Evolutionary conservation across 2,113 vertebrate genomes (phyloP).

Genomic region (Nymphicus hollandicus): DNA sequence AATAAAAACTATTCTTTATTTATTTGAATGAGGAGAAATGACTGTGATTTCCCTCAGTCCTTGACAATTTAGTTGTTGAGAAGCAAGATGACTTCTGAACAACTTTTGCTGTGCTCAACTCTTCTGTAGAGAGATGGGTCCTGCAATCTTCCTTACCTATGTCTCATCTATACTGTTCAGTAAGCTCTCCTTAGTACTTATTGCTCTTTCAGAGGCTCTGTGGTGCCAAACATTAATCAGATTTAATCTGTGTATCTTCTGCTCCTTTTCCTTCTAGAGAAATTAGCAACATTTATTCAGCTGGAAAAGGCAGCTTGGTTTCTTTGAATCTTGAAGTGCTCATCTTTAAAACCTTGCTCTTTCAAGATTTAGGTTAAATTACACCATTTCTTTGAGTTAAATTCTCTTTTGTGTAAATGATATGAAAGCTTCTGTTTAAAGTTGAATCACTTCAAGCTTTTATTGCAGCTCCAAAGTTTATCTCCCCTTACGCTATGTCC

Average conservation of each 20-base stretch:
- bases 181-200: neutral
- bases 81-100: neutral
- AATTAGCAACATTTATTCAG: neutral
- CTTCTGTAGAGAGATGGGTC: neutral
- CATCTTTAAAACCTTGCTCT: neutral
- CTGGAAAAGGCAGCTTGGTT: neutral
- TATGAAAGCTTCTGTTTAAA: neutral
- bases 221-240: neutral
- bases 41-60: neutral
- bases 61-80: neutral
- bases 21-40: neutral
- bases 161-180: neutral
- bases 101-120: neutral
- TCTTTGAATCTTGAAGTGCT: neutral
- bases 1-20: neutral
- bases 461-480: neutral
- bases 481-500: neutral
- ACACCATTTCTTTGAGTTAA: neutral
- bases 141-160: neutral
- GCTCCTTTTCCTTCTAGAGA: neutral
- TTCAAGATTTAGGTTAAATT: neutral
- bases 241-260: neutral
- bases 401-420: neutral
- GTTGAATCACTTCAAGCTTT: neutral
- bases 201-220: neutral